Conservation (phyloP, 1,140 invertebrate species). For the Zaprionus nigranus region DNA sequence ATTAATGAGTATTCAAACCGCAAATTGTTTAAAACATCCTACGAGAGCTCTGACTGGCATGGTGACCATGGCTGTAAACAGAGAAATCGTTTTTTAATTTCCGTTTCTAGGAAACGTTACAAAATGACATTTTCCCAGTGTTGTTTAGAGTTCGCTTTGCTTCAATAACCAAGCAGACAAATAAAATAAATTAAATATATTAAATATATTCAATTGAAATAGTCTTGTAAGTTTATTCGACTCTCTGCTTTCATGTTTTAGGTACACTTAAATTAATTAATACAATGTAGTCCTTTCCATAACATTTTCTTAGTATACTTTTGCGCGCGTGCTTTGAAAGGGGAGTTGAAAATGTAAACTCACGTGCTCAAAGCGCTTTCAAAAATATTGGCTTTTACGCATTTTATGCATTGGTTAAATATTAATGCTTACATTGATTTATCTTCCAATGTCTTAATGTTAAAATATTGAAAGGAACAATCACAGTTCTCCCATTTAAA, state of each 20-base stretch:
- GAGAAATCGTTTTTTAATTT: constrained; percentile 49
- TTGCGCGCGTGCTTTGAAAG: not conserved
- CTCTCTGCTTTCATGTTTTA: too few relatives aligned
- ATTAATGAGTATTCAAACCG: constrained; percentile 63
- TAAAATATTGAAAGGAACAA: too few relatives aligned
- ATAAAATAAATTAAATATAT: too few relatives aligned
- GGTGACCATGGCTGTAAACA: not conserved
- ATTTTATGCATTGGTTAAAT: too few relatives aligned
- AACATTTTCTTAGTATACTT: not conserved
- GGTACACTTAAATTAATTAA: too few relatives aligned
- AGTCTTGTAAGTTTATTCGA: too few relatives aligned
- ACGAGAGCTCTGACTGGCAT: not conserved
- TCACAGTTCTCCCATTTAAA: not conserved
- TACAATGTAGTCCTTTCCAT: too few relatives aligned
- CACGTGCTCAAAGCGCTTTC: too few relatives aligned
- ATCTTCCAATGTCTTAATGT: too few relatives aligned
- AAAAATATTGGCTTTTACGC: too few relatives aligned
- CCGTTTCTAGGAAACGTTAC: constrained; percentile 35
- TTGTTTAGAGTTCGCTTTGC: not conserved
- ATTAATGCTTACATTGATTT: too few relatives aligned
- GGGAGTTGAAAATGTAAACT: not conserved
- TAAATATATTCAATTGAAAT: too few relatives aligned
- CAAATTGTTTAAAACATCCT: constrained; percentile 57
- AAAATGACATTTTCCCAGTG: not conserved
- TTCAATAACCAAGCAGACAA: not conserved